phyloP scores from a whole-genome alignment of 2,113 vertebrate species.

The Phalacrocorax carbo region DNA sequence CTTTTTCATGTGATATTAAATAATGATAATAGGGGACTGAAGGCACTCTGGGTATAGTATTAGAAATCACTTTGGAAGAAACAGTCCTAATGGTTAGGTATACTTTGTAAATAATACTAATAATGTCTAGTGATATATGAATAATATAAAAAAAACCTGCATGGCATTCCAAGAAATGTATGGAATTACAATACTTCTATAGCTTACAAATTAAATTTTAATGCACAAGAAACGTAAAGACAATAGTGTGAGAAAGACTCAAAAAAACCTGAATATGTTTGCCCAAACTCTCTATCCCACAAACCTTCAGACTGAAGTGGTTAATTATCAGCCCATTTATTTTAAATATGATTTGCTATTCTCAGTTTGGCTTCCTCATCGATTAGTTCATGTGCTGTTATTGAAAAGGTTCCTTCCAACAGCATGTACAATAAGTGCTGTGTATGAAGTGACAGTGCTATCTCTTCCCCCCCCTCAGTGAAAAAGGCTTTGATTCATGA shows the following conservation, averaged over 20 bases:
- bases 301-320: background rate
- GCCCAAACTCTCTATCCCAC: background rate
- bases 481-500: background rate
- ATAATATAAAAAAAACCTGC: background rate
- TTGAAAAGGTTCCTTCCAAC: background rate
- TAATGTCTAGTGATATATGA: background rate
- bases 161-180: background rate
- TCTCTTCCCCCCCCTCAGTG: background rate
- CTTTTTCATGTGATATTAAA: background rate
- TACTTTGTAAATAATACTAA: background rate
- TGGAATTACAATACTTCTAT: background rate
- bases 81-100: background rate
- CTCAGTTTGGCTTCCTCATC: background rate
- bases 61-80: background rate
- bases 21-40: background rate
- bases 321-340: background rate
- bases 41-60: background rate
- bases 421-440: background rate
- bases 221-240: background rate
- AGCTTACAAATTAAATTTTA: background rate
- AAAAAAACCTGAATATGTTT: background rate
- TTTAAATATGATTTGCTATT: background rate
- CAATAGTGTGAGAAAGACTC: background rate
- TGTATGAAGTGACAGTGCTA: background rate
- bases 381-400: background rate